Base-by-base conservation (phyloP, 2,113 vertebrate genomes). In the Pangasianodon gigas region DNA sequence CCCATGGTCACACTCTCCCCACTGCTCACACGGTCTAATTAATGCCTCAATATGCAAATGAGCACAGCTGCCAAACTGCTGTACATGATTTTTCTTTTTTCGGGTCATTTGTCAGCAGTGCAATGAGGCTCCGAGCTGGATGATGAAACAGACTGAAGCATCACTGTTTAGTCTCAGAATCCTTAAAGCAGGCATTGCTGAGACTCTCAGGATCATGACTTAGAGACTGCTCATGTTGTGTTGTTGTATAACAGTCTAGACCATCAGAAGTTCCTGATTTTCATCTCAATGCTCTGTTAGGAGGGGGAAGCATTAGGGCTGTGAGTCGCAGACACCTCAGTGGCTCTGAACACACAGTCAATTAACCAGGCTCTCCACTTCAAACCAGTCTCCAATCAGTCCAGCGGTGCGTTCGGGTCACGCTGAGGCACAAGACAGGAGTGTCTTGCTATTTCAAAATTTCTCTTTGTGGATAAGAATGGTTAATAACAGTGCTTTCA, bases 401-500 rank as follows among this genome's bases (percentile, higher is more conserved):
- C 94, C 94, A 95, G 94, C 94, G 93, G 93, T 92, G 95, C 94
- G 93, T 95, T 95, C 93, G 94, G 94, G 94, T 92, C 92, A 90
- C 90, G 82, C 93, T 93, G 92, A 93, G 85, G 65, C 90, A 62
- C 93, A 89, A 94, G 92, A 93, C 93, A 88, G 88, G 89, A 75
- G 86, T 26, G 77, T 86, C 84, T 85, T 80, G 37, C 71, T 83
- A 77, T 91, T 91, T 90, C 74, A 52, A 87, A 88, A 83, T 90
- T 91, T 91, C 75, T 91, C 93, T 89, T 93, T 93, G 93, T 89
- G 92, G 91, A 95, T 95, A 96, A 96, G 95, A 97, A 98, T 98
- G 97, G 97, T 98, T 99, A 99, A 99, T 99, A 97, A 98, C 96
- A 98, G 98, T 97, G 96, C 97, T 99, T 97, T 96, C 95, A 96